Evolutionary conservation across 1,140 invertebrate genomes (phyloP).

Genomic region (Chrysomallon squamiferum): DNA sequence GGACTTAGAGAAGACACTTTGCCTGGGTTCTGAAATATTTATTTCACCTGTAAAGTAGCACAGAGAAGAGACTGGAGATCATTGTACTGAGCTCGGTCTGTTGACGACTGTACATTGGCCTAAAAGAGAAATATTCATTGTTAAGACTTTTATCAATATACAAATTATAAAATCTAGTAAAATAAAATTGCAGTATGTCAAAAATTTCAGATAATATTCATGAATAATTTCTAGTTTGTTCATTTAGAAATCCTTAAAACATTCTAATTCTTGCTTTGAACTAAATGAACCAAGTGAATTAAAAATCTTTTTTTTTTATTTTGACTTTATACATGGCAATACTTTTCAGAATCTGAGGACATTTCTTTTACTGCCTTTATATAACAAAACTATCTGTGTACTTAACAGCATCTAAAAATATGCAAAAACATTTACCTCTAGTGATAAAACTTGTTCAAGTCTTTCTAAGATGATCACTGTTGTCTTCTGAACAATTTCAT

Average conservation of each 20-base stretch:
- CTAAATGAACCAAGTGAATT: too few species aligned
- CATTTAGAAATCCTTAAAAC: too few species aligned
- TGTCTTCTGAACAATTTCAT: slow-evolving; percentile 93
- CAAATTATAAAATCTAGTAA: background rate
- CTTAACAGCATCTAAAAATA: too few species aligned
- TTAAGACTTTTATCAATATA: background rate
- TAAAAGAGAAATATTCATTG: slow-evolving; percentile 19
- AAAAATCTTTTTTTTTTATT: too few species aligned
- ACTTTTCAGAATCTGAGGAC: too few species aligned
- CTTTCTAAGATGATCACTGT: slow-evolving; percentile 95
- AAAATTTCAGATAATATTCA: background rate
- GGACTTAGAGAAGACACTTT: too few species aligned
- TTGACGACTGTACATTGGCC: slow-evolving; percentile 75
- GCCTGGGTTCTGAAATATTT: too few species aligned
- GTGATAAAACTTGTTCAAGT: slow-evolving; percentile 88
- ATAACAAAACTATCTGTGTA: too few species aligned
- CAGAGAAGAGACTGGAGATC: slow-evolving; percentile 96
- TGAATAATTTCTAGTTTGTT: too few species aligned
- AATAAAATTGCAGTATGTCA: background rate
- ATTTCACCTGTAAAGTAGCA: slow-evolving; percentile 80
- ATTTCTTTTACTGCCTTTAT: too few species aligned
- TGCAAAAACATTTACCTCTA: slow-evolving; percentile 85
- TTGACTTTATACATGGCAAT: too few species aligned
- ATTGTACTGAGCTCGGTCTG: slow-evolving; percentile 92
- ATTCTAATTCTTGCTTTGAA: too few species aligned